Evolutionary conservation across 2,888 invertebrate genomes (phyloP), one percentile per base, ranked within the genome.

Genomic region (Chalcis sispes): DNA sequence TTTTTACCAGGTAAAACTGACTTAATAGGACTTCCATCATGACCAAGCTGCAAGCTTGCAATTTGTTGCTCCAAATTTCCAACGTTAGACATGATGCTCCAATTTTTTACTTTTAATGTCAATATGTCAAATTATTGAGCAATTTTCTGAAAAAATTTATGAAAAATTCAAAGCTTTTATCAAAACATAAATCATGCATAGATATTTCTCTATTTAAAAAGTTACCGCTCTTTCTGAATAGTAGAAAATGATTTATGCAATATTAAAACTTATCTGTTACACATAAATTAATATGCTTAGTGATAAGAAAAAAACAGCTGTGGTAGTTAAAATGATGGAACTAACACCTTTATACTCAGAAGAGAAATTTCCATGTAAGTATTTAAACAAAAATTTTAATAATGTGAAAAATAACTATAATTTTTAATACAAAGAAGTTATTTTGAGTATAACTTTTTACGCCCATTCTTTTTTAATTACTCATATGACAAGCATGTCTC

Each of bases 11-110:
- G 78, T 32, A 89, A 89, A 27, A 78, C 79, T 72, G 75, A 82
- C 69, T 87, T 87, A 59, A 89, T 80, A 27, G 89, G 88, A 15
- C 85, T 84, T 77, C 89, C 90, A 20, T 80, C 81, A 79, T 92
- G 92, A 65, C 91, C 89, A 86, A 94, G 89, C 85, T 93, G 93
- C 82, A 95, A 88, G 83, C 92, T 92, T 18, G 93, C 92, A 82
- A 95, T 89, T 89, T 94, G 93, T 82, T 93, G 92, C 82, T 94
- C 94, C 83, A 94, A 89, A 82, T 93, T 91, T 80, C 93, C 92
- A 89, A 93, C 91, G 81, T 84, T 86, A 36, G 88, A 84, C 88
- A 88, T 88, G 74, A 77, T 84, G 46, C 48, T 66, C 8, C 1
- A 65, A 40, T 46, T 69, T 42, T 29, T n/a, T 46, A 46, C 10